Evolutionary conservation across 2,113 vertebrate species (phyloP).

Genomic region (Shinisaurus crocodilurus): DNA sequence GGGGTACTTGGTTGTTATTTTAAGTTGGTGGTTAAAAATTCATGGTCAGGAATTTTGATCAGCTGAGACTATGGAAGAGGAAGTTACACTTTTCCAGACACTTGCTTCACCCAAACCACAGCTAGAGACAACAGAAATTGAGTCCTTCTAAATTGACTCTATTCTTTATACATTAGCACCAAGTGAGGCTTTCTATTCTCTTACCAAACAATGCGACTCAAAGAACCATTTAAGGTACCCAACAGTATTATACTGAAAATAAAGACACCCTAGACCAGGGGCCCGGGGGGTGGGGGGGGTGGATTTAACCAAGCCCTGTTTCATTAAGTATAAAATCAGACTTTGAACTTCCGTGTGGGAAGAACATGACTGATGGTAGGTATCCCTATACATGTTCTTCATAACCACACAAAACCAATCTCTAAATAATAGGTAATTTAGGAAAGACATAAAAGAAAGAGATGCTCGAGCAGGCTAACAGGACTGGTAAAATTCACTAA

Average conservation of each 20-base stretch:
- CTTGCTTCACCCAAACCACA: not conserved
- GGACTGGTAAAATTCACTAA: not conserved
- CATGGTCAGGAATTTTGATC: not conserved
- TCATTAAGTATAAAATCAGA: not conserved
- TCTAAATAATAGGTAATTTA: constrained; percentile 9
- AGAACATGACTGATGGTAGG: not conserved
- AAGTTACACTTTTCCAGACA: not conserved
- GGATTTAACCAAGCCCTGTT: not conserved
- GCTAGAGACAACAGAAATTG: not conserved
- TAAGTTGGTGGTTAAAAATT: not conserved
- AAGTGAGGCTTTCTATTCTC: not conserved
- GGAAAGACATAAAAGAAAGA: not conserved
- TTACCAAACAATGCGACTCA: not conserved
- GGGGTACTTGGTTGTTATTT: too few species aligned
- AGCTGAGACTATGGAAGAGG: not conserved
- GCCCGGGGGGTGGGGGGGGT: not conserved
- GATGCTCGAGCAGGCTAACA: not conserved
- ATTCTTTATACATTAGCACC: not conserved
- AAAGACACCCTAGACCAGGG: not conserved
- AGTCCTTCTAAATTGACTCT: not conserved
- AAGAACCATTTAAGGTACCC: not conserved
- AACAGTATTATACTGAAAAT: not conserved
- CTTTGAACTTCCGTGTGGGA: not conserved
- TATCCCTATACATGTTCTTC: not conserved
- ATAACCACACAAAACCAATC: constrained; percentile 11